Evolutionary conservation across 2,797 vertebrate genomes (phyloP).

Genomic region (Leucoraja ocellata): DNA sequence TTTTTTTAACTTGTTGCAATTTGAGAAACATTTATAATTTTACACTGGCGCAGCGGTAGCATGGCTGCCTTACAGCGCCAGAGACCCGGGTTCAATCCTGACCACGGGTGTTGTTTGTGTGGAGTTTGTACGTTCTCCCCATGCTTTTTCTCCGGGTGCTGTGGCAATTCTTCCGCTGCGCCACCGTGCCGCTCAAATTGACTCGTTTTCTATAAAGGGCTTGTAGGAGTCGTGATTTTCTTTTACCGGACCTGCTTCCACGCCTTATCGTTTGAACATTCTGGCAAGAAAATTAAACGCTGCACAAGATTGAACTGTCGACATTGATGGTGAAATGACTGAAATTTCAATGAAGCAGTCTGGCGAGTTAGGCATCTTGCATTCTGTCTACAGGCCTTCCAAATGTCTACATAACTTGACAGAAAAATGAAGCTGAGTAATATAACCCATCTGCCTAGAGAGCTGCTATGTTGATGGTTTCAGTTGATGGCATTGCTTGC

Average conservation of each 20-base stretch:
- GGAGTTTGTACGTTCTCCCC: too few relatives aligned
- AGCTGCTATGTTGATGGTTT: not conserved
- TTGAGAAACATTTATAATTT: too few relatives aligned
- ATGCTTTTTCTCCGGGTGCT: too few relatives aligned
- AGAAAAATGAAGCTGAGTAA: slow-evolving; percentile 7
- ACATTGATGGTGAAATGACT: not conserved
- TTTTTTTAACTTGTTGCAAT: too few relatives aligned
- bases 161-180: too few relatives aligned
- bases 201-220: not conserved
- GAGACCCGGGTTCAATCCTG: too few relatives aligned
- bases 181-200: too few relatives aligned
- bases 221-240: not conserved
- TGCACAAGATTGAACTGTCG: not conserved
- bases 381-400: slow-evolving; percentile 2
- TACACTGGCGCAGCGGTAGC: too few relatives aligned
- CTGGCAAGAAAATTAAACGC: not conserved
- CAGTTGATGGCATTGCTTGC: not conserved
- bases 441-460: not conserved
- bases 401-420: not conserved
- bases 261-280: not conserved
- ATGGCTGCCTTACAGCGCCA: too few relatives aligned
- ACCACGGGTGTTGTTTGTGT: too few relatives aligned
- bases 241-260: not conserved
- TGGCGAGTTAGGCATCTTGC: not conserved
- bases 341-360: not conserved